A percentile compares a stretch with the other conserved stretches of the same genome.
Conservation (phyloP, 1,140 invertebrate genomes). For the Oedothorax gibbosus region DNA sequence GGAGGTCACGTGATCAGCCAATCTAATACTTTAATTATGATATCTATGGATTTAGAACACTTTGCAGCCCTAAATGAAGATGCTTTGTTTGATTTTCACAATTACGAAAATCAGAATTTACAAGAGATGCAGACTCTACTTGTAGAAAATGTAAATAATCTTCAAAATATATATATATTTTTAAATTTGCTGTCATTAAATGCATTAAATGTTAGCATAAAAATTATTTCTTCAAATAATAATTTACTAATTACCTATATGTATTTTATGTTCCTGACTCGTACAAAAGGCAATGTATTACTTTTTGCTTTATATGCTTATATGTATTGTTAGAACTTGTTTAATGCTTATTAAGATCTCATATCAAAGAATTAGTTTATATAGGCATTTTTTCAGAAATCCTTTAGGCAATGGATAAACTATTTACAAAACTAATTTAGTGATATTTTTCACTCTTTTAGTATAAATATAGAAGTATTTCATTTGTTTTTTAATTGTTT, state of each 20-base stretch:
- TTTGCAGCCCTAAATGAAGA: slow-evolving; percentile 1
- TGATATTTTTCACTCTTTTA: too few species aligned
- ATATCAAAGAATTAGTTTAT: too few species aligned
- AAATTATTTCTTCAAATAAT: not conserved
- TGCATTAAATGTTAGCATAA: not conserved
- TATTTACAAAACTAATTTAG: too few species aligned
- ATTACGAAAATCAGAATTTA: not conserved
- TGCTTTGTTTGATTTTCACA: slow-evolving; percentile 2
- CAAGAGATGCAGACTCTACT: too few species aligned
- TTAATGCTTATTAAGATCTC: too few species aligned
- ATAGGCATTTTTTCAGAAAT: too few species aligned
- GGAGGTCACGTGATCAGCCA: too few species aligned
- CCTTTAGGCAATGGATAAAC: too few species aligned
- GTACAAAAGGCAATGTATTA: not conserved
- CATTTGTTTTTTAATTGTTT: too few species aligned
- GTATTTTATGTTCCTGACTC: not conserved
- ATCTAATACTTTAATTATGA: not conserved
- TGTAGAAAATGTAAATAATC: not conserved
- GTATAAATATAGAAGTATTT: too few species aligned
- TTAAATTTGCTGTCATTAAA: not conserved
- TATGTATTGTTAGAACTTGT: too few species aligned
- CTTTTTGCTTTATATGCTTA: too few species aligned
- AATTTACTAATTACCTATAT: not conserved
- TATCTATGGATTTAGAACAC: slow-evolving; percentile 3
- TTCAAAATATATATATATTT: not conserved